Conservation (phyloP, 2,888 invertebrate species). For the Nudaria mundana region DNA sequence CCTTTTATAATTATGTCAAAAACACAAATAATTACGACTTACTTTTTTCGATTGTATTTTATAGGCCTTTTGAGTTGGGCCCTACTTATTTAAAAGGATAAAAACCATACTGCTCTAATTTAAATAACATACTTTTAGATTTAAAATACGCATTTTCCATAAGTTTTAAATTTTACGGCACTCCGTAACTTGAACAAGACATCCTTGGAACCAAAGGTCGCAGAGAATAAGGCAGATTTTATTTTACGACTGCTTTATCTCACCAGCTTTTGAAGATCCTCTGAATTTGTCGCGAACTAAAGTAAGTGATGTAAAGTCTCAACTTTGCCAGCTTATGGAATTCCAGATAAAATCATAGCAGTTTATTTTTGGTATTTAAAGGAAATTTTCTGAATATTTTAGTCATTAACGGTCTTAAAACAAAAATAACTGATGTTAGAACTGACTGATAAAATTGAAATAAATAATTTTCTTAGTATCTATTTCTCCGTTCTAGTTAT, state of each 20-base stretch:
- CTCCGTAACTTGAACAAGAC: conserved; percentile 16
- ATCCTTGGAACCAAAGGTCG: conserved; percentile 21
- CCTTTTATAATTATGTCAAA: too few species aligned
- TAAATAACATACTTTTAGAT: conserved; percentile 16
- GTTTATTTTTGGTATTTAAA: conserved; percentile 18
- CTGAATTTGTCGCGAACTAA: conserved; percentile 25
- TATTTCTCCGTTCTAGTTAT: too few species aligned
- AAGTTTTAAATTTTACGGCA: conserved; percentile 19
- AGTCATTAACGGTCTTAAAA: conserved; percentile 14
- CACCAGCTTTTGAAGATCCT: conserved; percentile 19
- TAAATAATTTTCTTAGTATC: too few species aligned
- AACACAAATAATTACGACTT: too few species aligned
- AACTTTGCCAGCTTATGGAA: conserved; percentile 23
- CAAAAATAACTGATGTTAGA: conserved; percentile 6
- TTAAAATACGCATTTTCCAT: conserved; percentile 20
- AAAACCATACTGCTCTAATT: conserved; percentile 13
- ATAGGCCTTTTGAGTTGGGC: too few species aligned
- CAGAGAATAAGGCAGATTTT: conserved; percentile 19
- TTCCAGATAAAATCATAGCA: conserved; percentile 15
- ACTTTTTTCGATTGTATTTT: too few species aligned
- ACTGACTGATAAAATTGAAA: too few species aligned
- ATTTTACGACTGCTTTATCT: conserved; percentile 31
- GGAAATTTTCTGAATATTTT: conserved; percentile 19
- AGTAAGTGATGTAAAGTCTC: conserved; percentile 25
- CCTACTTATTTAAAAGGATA: conserved; percentile 16